Percentiles rank a stretch among this genome's conserved stretches.
These are phyloP conservation scores for Coregonus clupeaformis DNA, from an alignment of 2,113 vertebrate species.

Conservation along the genomic window DNA sequence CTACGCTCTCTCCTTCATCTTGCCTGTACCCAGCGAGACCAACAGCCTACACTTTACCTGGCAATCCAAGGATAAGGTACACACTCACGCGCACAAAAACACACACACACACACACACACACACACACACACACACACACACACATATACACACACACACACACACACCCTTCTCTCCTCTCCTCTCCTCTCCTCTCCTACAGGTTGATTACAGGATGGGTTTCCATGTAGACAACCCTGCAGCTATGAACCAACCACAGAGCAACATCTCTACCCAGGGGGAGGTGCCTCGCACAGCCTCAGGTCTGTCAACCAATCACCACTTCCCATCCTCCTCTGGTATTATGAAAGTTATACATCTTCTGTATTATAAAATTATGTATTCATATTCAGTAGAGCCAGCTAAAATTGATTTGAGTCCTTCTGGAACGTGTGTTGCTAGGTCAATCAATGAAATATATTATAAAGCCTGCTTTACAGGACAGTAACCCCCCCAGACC, in stretches of 20 bases:
- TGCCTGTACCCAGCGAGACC: constrained; percentile 91
- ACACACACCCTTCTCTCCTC: not conserved
- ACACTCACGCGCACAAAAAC: not conserved
- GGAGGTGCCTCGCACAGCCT: constrained; percentile 87
- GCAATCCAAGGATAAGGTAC: constrained; percentile 89
- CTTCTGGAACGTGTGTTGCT: too few relatives aligned
- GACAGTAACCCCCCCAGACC: too few relatives aligned
- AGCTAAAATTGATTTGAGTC: too few relatives aligned
- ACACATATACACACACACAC: constrained; percentile 3
- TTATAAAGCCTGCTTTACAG: too few relatives aligned
- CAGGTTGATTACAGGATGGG: constrained; percentile 94
- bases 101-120: not conserved
- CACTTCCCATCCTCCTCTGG: too few relatives aligned
- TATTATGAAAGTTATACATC: too few relatives aligned
- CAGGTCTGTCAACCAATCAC: constrained; percentile 74
- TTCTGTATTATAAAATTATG: too few relatives aligned
- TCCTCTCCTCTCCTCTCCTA: not conserved
- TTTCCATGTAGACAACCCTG: constrained; percentile 88
- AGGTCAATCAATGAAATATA: too few relatives aligned
- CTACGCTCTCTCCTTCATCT: constrained; percentile 92
- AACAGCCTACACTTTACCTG: constrained; percentile 95
- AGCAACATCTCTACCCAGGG: constrained; percentile 91
- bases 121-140: constrained; percentile 1
- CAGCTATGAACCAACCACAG: constrained; percentile 86
- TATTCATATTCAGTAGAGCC: too few relatives aligned